phyloP scores from a whole-genome alignment of 2,113 vertebrate genomes.

The Hippocampus guttulatus region DNA sequence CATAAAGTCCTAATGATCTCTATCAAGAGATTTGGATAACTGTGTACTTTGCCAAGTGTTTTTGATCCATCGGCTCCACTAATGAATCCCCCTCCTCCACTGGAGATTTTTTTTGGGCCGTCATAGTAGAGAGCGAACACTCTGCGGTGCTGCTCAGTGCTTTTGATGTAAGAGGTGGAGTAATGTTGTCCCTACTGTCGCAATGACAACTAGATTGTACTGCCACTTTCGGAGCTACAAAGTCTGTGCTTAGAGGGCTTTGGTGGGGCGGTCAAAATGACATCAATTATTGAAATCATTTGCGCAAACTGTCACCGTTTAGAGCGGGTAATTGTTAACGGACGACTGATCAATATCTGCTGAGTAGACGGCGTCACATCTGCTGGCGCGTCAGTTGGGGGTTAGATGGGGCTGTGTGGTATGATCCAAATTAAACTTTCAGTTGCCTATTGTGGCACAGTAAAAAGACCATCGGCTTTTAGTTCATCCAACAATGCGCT shows the following conservation, averaged over 20 bases:
- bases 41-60: slow-evolving; percentile 53
- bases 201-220: neutral
- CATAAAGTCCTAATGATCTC: slow-evolving; percentile 62
- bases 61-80: slow-evolving; percentile 55
- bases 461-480: slow-evolving; percentile 21
- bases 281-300: slow-evolving; percentile 41
- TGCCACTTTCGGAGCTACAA: neutral
- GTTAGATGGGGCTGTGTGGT: slow-evolving; percentile 18
- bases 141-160: slow-evolving; percentile 8
- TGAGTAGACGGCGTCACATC: slow-evolving; percentile 52
- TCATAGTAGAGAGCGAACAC: slow-evolving; percentile 1
- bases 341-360: slow-evolving; percentile 48
- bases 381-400: slow-evolving; percentile 42
- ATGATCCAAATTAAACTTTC: slow-evolving; percentile 29
- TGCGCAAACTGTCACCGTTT: slow-evolving; percentile 41
- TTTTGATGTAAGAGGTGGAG: neutral
- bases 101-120: slow-evolving; percentile 29
- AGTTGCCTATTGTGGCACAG: slow-evolving; percentile 25
- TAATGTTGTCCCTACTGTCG: neutral
- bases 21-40: slow-evolving; percentile 51
- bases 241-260: slow-evolving; percentile 1
- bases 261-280: slow-evolving; percentile 20
- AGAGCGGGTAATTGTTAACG: slow-evolving; percentile 52
- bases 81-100: slow-evolving; percentile 41
- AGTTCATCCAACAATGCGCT: slow-evolving; percentile 12